These are phyloP conservation scores for Hypomecis atomaria DNA, from an alignment of 2,888 invertebrate species.

Conservation along the genomic window DNA sequence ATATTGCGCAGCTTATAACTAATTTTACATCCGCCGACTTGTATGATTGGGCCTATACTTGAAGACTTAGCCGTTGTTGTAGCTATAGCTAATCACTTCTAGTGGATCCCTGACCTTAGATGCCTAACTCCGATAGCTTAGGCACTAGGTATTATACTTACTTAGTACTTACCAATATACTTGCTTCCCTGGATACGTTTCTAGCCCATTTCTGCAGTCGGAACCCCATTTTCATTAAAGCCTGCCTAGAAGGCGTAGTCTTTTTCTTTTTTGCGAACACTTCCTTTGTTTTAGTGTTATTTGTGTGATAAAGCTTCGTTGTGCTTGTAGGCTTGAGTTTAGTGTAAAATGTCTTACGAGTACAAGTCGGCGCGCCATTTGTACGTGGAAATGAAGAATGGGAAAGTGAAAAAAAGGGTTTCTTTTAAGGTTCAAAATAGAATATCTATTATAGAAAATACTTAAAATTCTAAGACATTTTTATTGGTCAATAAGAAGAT, in stretches of 20 bases:
- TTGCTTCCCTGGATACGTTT: conserved; percentile 55
- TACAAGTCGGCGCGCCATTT: conserved; percentile 64
- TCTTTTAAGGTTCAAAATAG: conserved; percentile 66
- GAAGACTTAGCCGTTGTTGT: too few relatives aligned
- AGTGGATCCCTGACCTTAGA: conserved; percentile 52
- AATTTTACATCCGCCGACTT: too few relatives aligned
- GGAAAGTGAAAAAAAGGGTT: conserved; percentile 71
- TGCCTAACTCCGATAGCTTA: conserved; percentile 69
- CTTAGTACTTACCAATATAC: conserved; percentile 40
- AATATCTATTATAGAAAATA: too few relatives aligned
- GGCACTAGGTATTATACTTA: conserved; percentile 12
- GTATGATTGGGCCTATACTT: too few relatives aligned
- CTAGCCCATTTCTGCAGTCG: conserved; percentile 56
- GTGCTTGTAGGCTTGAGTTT: conserved; percentile 42
- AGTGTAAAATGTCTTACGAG: conserved; percentile 69
- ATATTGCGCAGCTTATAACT: too few relatives aligned
- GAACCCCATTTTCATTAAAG: conserved; percentile 63
- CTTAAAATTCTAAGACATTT: too few relatives aligned
- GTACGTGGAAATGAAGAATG: conserved; percentile 72
- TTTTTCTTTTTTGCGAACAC: conserved; percentile 52
- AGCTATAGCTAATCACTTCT: background rate
- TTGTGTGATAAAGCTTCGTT: conserved; percentile 46
- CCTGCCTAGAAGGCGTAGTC: conserved; percentile 55
- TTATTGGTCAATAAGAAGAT: too few relatives aligned
- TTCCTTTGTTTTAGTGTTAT: conserved; percentile 53